Evolutionary conservation across 2,797 vertebrate species (phyloP).

Genomic region (Brachymystax lenok): DNA sequence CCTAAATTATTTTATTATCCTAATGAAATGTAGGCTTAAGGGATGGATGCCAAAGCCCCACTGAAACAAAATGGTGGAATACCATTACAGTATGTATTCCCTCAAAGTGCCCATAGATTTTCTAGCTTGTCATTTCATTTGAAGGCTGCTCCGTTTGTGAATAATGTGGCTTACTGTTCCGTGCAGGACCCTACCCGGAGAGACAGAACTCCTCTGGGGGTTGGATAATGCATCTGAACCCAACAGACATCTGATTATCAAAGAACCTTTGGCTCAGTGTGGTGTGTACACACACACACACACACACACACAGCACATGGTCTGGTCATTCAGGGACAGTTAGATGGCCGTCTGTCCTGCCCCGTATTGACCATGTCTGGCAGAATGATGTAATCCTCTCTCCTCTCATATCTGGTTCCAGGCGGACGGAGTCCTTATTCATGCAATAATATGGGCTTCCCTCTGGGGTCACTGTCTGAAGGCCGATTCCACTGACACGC

Average conservation of each 20-base stretch:
- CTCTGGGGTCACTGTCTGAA: not conserved
- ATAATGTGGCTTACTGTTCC: conserved; percentile 30
- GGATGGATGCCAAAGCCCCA: not conserved
- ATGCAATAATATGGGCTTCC: not conserved
- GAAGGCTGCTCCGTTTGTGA: conserved; percentile 38
- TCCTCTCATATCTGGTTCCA: not conserved
- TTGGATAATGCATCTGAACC: conserved; percentile 34
- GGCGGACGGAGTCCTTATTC: not conserved
- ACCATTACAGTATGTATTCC: not conserved
- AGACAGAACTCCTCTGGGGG: conserved; percentile 19
- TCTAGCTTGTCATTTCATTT: conserved; percentile 28
- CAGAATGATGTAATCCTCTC: not conserved
- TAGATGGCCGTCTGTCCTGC: not conserved
- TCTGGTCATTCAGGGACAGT: not conserved
- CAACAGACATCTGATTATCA: conserved; percentile 39
- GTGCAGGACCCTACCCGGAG: conserved; percentile 34
- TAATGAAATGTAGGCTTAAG: too few relatives aligned
- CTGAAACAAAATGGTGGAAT: not conserved
- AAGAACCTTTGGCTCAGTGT: conserved; percentile 26
- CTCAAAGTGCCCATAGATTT: not conserved
- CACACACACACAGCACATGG: conserved; percentile 6
- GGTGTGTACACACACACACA: conserved; percentile 27
- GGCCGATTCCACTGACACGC: not conserved
- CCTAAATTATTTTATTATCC: too few relatives aligned
- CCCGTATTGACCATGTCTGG: conserved; percentile 1